Base-by-base conservation (phyloP, 2,888 invertebrate genomes). In the Eumerus sabulonum region DNA sequence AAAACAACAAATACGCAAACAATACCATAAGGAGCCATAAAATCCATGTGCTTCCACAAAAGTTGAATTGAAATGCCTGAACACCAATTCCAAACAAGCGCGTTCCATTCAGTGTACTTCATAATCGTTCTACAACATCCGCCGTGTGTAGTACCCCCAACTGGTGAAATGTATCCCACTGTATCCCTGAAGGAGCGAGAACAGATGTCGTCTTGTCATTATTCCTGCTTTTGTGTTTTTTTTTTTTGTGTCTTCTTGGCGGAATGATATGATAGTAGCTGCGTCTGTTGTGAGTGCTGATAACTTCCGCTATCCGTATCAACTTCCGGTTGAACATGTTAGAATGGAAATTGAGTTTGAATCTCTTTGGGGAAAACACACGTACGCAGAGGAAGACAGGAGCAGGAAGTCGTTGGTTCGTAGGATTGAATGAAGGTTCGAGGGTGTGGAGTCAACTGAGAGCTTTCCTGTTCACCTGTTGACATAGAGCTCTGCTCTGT, bases 301-400 rank as follows among this genome's bases (percentile, higher is more conserved):
- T 27, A 54, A 56, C 79, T 60, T 79, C 79, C 79, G 79, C 54
- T 74, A 48, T 40, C 63, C 50, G 45, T 74, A 66, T 54, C 27
- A 56, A 74, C 79, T 70, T 79, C 79, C 79, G 74, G 64, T 70
- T 42, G 27, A 59, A 68, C 47, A 68, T 64, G 56, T 64, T 54
- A 73, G 50, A 73, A 63, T 14, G 74, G 79, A 70, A 74, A 64
- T 70, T 74, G 79, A 51, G 63, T 67, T 68, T 73, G 73, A 57
- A 36, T 76, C 48, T 68, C 44, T 42, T 64, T 50, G 48, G 74
- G 79, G 79, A 70, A 12, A 63, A 54, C 9, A 2, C 3, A 42
- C 11, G 19, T 45, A 38, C 1, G 12, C 16, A 14, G 18, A 13
- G 59, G 42, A 59, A 12, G 50, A 42, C 13, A 18, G 27, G 27